These are phyloP conservation scores for Ennomos fuscantarius DNA, from an alignment of 2,888 invertebrate genomes.

Conservation along the genomic window DNA sequence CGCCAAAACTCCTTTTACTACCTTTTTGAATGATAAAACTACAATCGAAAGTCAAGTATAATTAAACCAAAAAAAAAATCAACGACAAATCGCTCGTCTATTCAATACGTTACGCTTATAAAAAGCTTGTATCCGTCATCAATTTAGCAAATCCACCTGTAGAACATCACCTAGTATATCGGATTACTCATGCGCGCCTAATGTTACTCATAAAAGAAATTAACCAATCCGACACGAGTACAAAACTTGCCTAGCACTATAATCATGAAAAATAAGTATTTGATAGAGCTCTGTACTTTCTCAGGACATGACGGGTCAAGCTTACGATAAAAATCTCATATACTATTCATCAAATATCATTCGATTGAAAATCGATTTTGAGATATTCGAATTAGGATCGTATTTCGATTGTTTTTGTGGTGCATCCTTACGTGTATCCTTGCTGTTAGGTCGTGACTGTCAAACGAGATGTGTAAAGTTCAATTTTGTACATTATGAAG, in stretches of 20 bases:
- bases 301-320: slow-evolving; percentile 81
- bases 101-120: neutral
- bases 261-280: slow-evolving; percentile 60
- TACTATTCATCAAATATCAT: slow-evolving; percentile 58
- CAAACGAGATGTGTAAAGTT: slow-evolving; percentile 43
- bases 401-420: slow-evolving; percentile 44
- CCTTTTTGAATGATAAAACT: too few relatives aligned
- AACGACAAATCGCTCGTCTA: neutral
- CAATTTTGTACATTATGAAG: slow-evolving; percentile 37
- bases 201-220: slow-evolving; percentile 17
- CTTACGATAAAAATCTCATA: slow-evolving; percentile 75
- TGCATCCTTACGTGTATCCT: slow-evolving; percentile 72
- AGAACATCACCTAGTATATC: slow-evolving; percentile 16
- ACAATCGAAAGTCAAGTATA: too few relatives aligned
- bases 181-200: slow-evolving; percentile 11
- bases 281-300: slow-evolving; percentile 73
- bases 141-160: slow-evolving; percentile 23
- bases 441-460: slow-evolving; percentile 76
- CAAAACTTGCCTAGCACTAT: slow-evolving; percentile 40
- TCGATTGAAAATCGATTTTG: slow-evolving; percentile 46
- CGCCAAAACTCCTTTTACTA: too few relatives aligned
- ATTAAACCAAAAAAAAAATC: neutral
- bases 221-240: slow-evolving; percentile 28
- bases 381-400: slow-evolving; percentile 31
- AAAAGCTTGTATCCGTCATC: neutral